Evolutionary conservation across 2,797 vertebrate genomes (phyloP).

Genomic region (Limosa lapponica): DNA sequence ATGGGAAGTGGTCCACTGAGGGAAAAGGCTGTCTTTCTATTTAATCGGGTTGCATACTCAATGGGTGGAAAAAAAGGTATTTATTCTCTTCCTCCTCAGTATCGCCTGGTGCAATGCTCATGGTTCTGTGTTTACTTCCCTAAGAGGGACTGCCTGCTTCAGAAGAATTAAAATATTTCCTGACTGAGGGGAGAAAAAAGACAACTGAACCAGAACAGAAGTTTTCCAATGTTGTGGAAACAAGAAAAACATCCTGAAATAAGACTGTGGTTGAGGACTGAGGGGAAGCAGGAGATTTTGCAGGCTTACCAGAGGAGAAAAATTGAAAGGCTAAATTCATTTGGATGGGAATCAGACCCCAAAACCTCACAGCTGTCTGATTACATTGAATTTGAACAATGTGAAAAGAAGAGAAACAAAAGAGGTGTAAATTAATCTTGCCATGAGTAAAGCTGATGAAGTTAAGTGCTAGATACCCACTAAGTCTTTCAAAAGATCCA

Average conservation of each 20-base stretch:
- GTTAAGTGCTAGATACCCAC: background rate
- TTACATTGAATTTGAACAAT: background rate
- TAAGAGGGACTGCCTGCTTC: background rate
- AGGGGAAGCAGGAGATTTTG: background rate
- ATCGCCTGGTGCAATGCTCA: background rate
- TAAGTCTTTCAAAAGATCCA: background rate
- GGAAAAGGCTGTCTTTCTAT: background rate
- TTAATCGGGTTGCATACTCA: background rate
- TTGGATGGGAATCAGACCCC: background rate
- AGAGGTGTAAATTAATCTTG: background rate
- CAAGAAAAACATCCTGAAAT: background rate
- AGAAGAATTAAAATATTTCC: background rate
- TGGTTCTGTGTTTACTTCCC: background rate
- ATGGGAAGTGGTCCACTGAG: background rate
- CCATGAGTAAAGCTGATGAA: background rate
- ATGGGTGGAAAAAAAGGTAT: accelerated
- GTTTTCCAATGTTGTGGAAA: background rate
- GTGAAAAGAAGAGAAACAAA: background rate
- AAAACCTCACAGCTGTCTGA: background rate
- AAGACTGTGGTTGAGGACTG: background rate
- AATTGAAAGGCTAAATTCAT: background rate
- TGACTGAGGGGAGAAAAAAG: background rate
- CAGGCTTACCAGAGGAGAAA: background rate
- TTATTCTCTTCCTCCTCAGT: background rate
- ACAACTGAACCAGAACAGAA: background rate